Conservation (phyloP, 2,113 vertebrate species). For the Labrus mixtus region DNA sequence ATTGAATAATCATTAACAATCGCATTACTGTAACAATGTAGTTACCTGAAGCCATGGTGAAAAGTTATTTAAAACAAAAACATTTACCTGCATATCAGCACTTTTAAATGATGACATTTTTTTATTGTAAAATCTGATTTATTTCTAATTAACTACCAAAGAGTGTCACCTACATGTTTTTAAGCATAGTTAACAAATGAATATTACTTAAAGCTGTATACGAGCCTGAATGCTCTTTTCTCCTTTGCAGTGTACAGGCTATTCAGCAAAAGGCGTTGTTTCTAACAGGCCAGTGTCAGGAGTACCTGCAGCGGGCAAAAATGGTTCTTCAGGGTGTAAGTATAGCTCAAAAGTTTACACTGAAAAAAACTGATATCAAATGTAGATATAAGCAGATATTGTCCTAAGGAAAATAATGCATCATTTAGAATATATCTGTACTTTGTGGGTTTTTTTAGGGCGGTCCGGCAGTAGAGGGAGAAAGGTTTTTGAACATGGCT, state of each 20-base stretch:
- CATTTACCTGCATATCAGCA: too few relatives aligned
- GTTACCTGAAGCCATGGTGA: not conserved
- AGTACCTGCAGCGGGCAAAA: conserved; percentile 54
- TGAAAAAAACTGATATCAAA: too few relatives aligned
- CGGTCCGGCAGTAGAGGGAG: conserved; percentile 66
- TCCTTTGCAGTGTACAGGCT: conserved; percentile 34
- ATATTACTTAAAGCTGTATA: not conserved
- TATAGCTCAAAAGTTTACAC: not conserved
- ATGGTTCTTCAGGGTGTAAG: conserved; percentile 68
- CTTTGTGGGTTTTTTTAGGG: conserved; percentile 58
- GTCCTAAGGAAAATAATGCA: too few relatives aligned
- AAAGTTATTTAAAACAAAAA: too few relatives aligned
- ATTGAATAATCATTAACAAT: not conserved
- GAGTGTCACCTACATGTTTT: not conserved
- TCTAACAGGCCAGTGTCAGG: conserved; percentile 55
- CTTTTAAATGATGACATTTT: not conserved
- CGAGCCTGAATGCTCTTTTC: not conserved
- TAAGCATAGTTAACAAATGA: not conserved
- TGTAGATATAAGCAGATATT: too few relatives aligned
- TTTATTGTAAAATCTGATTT: not conserved
- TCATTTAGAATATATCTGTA: too few relatives aligned
- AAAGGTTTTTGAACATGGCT: conserved; percentile 82
- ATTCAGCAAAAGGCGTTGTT: conserved; percentile 38
- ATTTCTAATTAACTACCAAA: too few relatives aligned
- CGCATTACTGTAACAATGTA: not conserved